Conservation (phyloP, 2,113 vertebrate species). For the Tragelaphus strepsiceros region DNA sequence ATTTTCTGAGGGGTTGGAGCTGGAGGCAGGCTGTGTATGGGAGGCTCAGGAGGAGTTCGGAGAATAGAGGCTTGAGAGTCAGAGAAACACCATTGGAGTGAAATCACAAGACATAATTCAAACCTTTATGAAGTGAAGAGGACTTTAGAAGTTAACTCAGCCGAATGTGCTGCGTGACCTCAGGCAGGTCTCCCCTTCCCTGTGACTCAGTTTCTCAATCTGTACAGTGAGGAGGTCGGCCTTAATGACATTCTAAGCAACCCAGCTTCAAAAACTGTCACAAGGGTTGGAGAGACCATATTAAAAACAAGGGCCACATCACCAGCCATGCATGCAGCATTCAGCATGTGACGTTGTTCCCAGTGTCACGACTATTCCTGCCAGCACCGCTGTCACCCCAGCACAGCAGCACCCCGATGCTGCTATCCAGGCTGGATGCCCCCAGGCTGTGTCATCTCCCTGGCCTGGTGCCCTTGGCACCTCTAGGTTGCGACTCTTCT, state of each 20-base stretch:
- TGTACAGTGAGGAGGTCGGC: background rate
- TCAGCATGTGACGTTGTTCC: fast-evolving
- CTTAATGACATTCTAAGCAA: background rate
- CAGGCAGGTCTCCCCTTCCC: background rate
- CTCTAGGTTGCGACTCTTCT: background rate
- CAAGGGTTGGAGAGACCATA: no score
- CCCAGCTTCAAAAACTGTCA: background rate
- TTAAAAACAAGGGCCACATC: background rate
- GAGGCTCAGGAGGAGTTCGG: background rate
- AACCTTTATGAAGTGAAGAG: background rate
- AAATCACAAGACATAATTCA: background rate
- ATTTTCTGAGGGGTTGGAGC: background rate
- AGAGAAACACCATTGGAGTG: background rate
- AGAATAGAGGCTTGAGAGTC: background rate
- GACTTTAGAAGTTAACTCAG: background rate
- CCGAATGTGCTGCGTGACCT: background rate
- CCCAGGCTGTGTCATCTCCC: fast-evolving
- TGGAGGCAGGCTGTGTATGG: fast-evolving
- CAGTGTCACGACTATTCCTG: background rate
- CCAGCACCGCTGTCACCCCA: no score
- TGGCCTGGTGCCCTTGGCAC: background rate
- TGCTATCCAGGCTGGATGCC: fast-evolving
- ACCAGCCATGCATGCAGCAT: no score
- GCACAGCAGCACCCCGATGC: no score
- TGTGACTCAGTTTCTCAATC: background rate